These are phyloP conservation scores for Galagoides demidoff DNA, from an alignment of 2,797 vertebrate genomes.

Conservation along the genomic window DNA sequence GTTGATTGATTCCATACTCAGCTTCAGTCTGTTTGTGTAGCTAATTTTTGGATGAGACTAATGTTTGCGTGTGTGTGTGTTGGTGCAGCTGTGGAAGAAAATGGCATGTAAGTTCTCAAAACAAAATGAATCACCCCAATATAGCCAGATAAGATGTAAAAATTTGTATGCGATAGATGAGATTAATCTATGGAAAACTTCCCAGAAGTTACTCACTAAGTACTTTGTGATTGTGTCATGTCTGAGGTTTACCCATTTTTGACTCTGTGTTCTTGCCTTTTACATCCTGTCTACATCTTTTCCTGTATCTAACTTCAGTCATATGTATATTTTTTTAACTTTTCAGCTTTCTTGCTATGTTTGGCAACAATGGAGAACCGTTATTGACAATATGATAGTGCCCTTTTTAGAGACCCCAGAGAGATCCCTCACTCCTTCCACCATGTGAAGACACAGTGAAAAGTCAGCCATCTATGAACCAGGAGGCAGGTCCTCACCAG, in stretches of 20 bases:
- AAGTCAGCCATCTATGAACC: background rate
- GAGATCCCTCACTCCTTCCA: too few species aligned
- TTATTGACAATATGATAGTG: background rate
- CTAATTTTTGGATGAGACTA: constrained; percentile 53
- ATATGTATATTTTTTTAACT: background rate
- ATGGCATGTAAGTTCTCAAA: background rate
- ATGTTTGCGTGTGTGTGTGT: constrained; percentile 10
- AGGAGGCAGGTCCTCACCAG: background rate
- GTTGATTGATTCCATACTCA: background rate
- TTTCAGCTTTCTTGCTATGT: background rate
- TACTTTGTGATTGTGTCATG: background rate
- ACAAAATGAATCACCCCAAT: constrained; percentile 37
- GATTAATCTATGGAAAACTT: constrained; percentile 29
- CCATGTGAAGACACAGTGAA: background rate
- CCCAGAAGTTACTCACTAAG: background rate
- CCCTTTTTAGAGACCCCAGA: background rate
- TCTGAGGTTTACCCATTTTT: constrained; percentile 37
- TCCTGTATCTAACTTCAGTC: background rate
- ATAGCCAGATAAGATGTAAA: background rate
- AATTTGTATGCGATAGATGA: background rate
- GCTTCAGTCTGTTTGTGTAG: constrained; percentile 23
- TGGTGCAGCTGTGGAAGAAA: constrained; percentile 40
- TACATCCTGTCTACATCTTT: constrained; percentile 8
- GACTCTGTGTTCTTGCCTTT: background rate
- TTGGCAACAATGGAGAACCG: background rate